These are phyloP conservation scores for Rattus norvegicus DNA, from an alignment of 2,113 vertebrate genomes.

Conservation along the genomic window DNA sequence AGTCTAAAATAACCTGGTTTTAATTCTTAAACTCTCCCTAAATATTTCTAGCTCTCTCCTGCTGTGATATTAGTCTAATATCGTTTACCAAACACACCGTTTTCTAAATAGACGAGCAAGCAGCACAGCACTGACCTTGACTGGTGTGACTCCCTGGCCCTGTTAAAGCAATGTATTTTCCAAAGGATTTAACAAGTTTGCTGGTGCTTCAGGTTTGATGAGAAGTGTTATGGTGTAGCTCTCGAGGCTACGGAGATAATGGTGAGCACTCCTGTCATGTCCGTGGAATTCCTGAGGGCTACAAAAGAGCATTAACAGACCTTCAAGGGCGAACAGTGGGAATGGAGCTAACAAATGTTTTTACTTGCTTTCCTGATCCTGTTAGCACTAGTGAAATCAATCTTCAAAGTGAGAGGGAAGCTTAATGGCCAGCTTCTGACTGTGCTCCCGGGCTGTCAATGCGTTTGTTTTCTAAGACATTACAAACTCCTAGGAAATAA, in stretches of 20 bases:
- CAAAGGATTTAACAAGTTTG: conserved; percentile 32
- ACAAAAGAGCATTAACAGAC: conserved; percentile 59
- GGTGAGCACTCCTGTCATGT: conserved; percentile 16
- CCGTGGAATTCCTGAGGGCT: conserved; percentile 33
- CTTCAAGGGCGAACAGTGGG: conserved; percentile 70
- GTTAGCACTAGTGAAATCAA: conserved; percentile 61
- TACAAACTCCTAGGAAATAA: conserved; percentile 13
- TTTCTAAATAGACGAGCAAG: neutral
- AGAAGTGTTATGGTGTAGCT: conserved; percentile 14
- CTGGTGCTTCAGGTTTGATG: conserved; percentile 44
- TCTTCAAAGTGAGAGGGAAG: conserved; percentile 68
- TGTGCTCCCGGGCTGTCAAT: neutral
- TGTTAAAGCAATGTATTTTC: conserved; percentile 31
- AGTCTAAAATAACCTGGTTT: neutral
- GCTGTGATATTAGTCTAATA: neutral
- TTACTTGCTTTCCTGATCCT: conserved; percentile 50
- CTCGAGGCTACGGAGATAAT: conserved; percentile 31
- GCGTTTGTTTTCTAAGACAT: conserved; percentile 46
- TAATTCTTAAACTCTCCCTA: neutral
- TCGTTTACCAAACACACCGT: neutral
- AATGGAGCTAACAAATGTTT: conserved; percentile 58
- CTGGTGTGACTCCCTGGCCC: neutral
- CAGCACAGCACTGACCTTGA: neutral
- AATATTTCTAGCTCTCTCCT: neutral
- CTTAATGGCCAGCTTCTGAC: conserved; percentile 45